Evolutionary conservation across 1,140 invertebrate species (phyloP).

Genomic region (Coptotermes formosanus): DNA sequence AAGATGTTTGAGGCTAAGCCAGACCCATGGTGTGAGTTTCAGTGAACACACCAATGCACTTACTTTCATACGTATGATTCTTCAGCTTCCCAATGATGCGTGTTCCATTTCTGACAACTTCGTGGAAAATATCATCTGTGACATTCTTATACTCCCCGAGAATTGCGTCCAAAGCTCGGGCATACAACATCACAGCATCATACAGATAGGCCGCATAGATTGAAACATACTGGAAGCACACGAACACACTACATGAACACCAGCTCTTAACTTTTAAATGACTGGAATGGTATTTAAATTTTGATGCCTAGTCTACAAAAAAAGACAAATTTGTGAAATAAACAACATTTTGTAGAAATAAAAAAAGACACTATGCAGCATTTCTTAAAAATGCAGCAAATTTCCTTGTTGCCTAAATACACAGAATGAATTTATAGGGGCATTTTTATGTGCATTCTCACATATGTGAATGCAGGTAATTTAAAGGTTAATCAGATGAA

Average conservation of each 20-base stretch:
- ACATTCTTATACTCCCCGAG: slow-evolving; percentile 48
- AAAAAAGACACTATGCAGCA: too few species aligned
- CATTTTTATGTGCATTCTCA: too few species aligned
- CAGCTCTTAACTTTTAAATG: not conserved
- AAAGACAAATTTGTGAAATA: too few species aligned
- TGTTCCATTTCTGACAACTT: slow-evolving; percentile 74
- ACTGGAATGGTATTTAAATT: not conserved
- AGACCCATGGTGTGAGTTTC: too few species aligned
- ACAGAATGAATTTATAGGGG: too few species aligned
- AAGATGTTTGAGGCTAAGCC: too few species aligned
- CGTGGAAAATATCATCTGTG: slow-evolving; percentile 61
- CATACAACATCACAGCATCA: slow-evolving; percentile 92
- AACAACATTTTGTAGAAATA: too few species aligned
- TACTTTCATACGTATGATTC: slow-evolving; percentile 75
- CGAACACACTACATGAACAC: slow-evolving; percentile 36
- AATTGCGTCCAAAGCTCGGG: slow-evolving; percentile 75
- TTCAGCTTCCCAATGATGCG: slow-evolving; percentile 76
- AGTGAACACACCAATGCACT: slow-evolving; percentile 43
- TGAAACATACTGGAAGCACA: slow-evolving; percentile 68
- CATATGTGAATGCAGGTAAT: not conserved
- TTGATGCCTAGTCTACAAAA: too few species aligned
- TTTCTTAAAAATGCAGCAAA: too few species aligned
- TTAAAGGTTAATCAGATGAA: too few species aligned
- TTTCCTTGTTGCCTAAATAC: too few species aligned
- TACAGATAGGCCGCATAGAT: slow-evolving; percentile 95